These are phyloP conservation scores for Eidolon dupreanum DNA, from an alignment of 2,797 vertebrate genomes.

Conservation along the genomic window DNA sequence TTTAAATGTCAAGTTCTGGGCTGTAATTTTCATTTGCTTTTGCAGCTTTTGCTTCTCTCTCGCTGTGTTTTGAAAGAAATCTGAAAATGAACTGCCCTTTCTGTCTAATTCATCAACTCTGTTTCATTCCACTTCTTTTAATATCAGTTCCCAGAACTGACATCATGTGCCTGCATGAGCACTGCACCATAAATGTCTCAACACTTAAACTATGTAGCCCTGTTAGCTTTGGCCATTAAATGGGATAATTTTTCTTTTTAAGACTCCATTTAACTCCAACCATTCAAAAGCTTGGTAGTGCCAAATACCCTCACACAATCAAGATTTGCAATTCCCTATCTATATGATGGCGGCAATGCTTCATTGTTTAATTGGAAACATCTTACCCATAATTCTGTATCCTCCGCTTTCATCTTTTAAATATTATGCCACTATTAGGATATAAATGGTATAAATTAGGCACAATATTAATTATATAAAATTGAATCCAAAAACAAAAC, in stretches of 20 bases:
- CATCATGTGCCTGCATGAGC: not conserved
- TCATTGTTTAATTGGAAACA: slow-evolving; percentile 47
- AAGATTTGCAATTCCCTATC: slow-evolving; percentile 15
- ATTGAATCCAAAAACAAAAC: not conserved
- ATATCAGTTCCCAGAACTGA: slow-evolving; percentile 57
- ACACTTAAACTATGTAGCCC: not conserved
- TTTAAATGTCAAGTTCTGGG: slow-evolving; percentile 25
- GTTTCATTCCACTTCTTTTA: slow-evolving; percentile 22
- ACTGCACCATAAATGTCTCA: not conserved
- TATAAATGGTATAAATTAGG: not conserved
- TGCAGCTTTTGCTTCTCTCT: slow-evolving; percentile 27
- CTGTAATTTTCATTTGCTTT: slow-evolving; percentile 23
- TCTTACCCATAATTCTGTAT: slow-evolving; percentile 18
- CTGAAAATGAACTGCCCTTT: slow-evolving; percentile 21
- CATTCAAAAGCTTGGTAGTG: slow-evolving; percentile 47
- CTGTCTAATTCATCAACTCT: slow-evolving; percentile 60
- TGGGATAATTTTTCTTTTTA: slow-evolving; percentile 51
- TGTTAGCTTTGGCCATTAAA: slow-evolving; percentile 44
- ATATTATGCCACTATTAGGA: not conserved
- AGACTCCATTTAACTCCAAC: slow-evolving; percentile 15
- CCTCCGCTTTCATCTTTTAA: not conserved
- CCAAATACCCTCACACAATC: slow-evolving; percentile 60
- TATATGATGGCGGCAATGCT: slow-evolving; percentile 30
- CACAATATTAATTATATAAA: slow-evolving; percentile 37
- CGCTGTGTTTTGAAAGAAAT: slow-evolving; percentile 10